phyloP scores from a whole-genome alignment of 2,888 invertebrate genomes.

The Tubulanus polymorphus region DNA sequence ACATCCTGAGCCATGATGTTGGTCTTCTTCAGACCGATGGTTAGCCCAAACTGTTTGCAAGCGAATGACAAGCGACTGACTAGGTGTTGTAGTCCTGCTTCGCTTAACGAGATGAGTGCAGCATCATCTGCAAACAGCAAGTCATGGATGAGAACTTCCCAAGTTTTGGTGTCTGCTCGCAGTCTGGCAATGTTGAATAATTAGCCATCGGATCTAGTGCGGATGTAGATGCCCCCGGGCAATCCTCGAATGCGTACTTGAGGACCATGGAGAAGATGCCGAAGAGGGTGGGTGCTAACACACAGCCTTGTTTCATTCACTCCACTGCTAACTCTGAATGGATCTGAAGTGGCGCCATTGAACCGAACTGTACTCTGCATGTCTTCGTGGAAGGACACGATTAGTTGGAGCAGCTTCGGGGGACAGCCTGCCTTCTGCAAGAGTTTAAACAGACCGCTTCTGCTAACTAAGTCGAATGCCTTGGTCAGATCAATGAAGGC shows the following conservation, averaged over 20 bases:
- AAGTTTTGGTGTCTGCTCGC: neutral
- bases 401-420: neutral
- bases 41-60: neutral
- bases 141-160: neutral
- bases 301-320: neutral
- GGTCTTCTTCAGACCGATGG: neutral
- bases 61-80: neutral
- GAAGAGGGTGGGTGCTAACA: neutral
- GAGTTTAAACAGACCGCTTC: neutral
- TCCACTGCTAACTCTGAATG: neutral
- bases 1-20: neutral
- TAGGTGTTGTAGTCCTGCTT: neutral
- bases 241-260: neutral
- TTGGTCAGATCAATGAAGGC: constrained; percentile 20
- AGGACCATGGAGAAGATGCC: neutral
- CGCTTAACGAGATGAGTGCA: neutral
- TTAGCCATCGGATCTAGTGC: neutral
- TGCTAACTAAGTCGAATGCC: constrained; percentile 13
- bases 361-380: neutral
- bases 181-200: neutral
- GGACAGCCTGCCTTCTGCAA: neutral
- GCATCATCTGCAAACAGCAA: neutral
- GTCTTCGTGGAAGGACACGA: neutral
- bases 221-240: neutral
- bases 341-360: neutral